Base-by-base conservation (phyloP, 2,797 vertebrate genomes). In the Lateolabrax maculatus region DNA sequence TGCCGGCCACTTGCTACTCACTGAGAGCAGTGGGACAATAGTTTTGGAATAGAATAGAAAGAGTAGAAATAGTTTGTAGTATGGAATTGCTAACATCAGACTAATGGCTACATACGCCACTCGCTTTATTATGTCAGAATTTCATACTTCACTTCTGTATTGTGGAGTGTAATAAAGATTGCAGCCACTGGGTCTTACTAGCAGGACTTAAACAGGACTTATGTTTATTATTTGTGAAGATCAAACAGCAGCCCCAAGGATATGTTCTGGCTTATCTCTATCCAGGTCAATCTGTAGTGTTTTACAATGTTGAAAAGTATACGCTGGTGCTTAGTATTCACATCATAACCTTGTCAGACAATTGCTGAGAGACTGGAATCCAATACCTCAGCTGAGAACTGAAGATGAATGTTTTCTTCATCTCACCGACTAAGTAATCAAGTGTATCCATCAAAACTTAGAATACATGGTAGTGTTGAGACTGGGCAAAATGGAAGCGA, bases 321-420 rank as follows among this genome's bases (percentile, higher is more conserved):
- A 15, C 44, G 27, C 16, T 37, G 11, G 53, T 53, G 74, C 68
- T 80, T 63, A 51, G 66, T 58, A 81, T 85, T 80, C 84, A 63
- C 31, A 34, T 57, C 68, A 72, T 75, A 36, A 71, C 63, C 46
- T 58, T 19, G 46, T 78, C 71, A 83, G 66, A 83, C 66, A 77
- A 81, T 72, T 21, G 9, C 31, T 77, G 29, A 18, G 41, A 68
- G 72, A 85, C 73, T 85, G 63, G 67, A 79, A 44, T 75, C 51
- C 12, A 51, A 56, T 63, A 71, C 23, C 49, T 70, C 25, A 36
- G 37, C 49, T 52, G 23, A 46, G 60, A 84, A 31, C 31, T 58
- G 23, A 60, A 66, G 43, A 55, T 71, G 34, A 74, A 77, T 74
- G n/a, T 73, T 77, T 81, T 21, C 57, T 62, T 77, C 67, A 64